Evolutionary conservation across 2,113 vertebrate species (phyloP), one percentile per base, ranked within the genome.

Genomic region (Zosterops borbonicus): DNA sequence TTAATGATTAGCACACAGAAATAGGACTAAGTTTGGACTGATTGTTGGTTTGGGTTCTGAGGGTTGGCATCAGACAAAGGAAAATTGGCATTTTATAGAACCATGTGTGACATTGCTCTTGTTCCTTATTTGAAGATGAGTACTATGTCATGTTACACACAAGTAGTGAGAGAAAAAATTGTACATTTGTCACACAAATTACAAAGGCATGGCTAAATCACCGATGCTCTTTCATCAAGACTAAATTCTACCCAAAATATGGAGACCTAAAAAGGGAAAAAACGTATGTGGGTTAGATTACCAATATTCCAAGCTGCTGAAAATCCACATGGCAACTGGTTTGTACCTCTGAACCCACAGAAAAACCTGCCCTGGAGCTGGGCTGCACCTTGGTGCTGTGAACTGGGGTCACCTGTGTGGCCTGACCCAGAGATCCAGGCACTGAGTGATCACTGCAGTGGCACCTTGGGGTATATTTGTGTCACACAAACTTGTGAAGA

Each of bases 311-410:
- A 33, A 70, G 12, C 4, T 39, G 27, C 42, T 75, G 25, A 21
- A n/a, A 22, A 39, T 81, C 60, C 44, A 15, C 24, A 3, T 13
- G 28, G 21, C 6, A 13, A 23, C 41, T 70, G 67, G 12, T 19
- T 71, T 29, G 18, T 22, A 22, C 27, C n/a, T 56, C 41, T 3
- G 2, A 49, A 18, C n/a, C 9, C 52, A 9, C 33, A 35, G 64
- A 31, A 25, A 29, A 53, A 3, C 15, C 46, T 87, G 28, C 7
- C 49, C 41, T 2, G 1, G 35, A 4, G n/a, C 55, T 17, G 55
- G 23, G 63, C 62, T 89, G 83, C 14, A 8, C 35, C 0, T 0
- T 3, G 60, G 33, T 49, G 35, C 71, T 86, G 53, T 0, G 4
- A 58, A 2, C n/a, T 55, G 52, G 37, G 47, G 15, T 23, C 3